These are phyloP conservation scores for Mythimna pallens DNA, from an alignment of 2,888 invertebrate species.

Conservation along the genomic window DNA sequence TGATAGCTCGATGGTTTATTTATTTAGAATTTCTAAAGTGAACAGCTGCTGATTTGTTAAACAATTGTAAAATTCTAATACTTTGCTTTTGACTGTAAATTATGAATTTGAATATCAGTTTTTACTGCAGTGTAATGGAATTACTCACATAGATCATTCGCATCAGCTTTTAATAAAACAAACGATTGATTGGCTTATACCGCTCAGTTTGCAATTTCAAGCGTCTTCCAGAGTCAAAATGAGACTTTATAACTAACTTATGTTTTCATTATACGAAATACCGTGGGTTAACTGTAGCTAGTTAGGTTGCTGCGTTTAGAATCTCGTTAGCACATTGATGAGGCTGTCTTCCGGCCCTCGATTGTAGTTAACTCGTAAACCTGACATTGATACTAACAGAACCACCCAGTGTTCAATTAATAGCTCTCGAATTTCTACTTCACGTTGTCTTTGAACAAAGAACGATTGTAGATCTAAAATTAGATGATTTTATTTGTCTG, in stretches of 20 bases:
- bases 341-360: slow-evolving; percentile 42
- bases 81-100: not conserved
- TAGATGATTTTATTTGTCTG: slow-evolving; percentile 1
- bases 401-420: slow-evolving; percentile 19
- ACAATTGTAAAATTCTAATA: not conserved
- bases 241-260: slow-evolving; percentile 36
- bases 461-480: not conserved
- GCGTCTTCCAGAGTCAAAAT: slow-evolving; percentile 16
- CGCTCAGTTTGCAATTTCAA: slow-evolving; percentile 4
- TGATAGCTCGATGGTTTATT: slow-evolving; percentile 21
- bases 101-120: not conserved
- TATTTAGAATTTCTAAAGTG: slow-evolving; percentile 18
- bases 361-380: slow-evolving; percentile 41
- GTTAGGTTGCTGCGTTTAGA: slow-evolving; percentile 27
- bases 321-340: slow-evolving; percentile 61
- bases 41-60: not conserved
- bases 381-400: slow-evolving; percentile 45
- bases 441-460: slow-evolving; percentile 16
- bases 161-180: slow-evolving; percentile 6
- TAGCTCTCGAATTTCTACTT: slow-evolving; percentile 11
- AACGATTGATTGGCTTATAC: not conserved
- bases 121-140: not conserved
- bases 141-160: not conserved
- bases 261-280: slow-evolving; percentile 41
- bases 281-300: slow-evolving; percentile 11